These are phyloP conservation scores for Myripristis murdjan DNA, from an alignment of 2,797 vertebrate species.

Conservation along the genomic window DNA sequence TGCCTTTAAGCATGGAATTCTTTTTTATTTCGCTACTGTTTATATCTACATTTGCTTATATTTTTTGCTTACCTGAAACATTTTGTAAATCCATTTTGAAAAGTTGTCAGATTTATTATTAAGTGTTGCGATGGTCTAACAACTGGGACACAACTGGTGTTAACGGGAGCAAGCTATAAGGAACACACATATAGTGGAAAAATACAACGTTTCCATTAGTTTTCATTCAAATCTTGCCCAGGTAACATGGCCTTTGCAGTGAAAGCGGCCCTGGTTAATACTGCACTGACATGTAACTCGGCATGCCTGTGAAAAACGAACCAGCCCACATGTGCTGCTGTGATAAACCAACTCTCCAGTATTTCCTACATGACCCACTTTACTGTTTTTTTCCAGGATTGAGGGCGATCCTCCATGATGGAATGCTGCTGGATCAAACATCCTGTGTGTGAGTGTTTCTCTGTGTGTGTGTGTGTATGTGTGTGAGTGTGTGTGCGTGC, in stretches of 20 bases:
- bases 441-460: too few relatives aligned
- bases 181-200: background rate
- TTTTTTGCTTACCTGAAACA: too few relatives aligned
- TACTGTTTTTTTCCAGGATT: slow-evolving; percentile 64
- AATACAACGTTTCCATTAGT: background rate
- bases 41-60: too few relatives aligned
- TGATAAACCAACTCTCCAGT: slow-evolving; percentile 38
- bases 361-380: slow-evolving; percentile 53
- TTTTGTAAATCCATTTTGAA: too few relatives aligned
- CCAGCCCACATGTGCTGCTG: slow-evolving; percentile 38
- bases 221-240: background rate
- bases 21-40: too few relatives aligned
- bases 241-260: background rate
- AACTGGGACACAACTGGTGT: background rate
- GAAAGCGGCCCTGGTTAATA: slow-evolving; percentile 1
- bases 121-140: too few relatives aligned
- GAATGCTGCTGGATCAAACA: slow-evolving; percentile 46
- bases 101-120: background rate
- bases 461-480: background rate
- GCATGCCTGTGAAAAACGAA: slow-evolving; percentile 38
- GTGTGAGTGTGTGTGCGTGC: slow-evolving; percentile 15
- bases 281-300: background rate
- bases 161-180: background rate
- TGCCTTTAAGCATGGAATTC: too few relatives aligned
- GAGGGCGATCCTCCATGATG: slow-evolving; percentile 29